Percentiles rank a stretch among this genome's conserved stretches.
phyloP scores from a whole-genome alignment of 1,140 invertebrate species.

The Thaumatotibia leucotreta region DNA sequence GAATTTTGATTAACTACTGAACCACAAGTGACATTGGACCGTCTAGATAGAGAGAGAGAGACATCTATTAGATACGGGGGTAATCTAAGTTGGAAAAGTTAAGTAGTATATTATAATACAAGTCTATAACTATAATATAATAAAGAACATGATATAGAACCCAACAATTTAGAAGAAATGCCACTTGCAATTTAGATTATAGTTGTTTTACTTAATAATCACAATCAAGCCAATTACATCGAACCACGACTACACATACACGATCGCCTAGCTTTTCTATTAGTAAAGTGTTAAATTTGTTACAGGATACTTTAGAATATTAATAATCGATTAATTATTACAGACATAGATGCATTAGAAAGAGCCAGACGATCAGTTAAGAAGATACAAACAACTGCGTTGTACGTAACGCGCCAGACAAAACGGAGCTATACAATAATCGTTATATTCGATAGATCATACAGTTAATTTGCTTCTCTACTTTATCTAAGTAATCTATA shows the following conservation, averaged over 20 bases:
- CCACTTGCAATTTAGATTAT: constrained; percentile 9
- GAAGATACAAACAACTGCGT: constrained; percentile 47
- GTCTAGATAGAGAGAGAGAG: background rate
- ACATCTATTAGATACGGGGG: background rate
- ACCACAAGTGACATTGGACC: constrained; percentile 9
- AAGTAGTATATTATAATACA: background rate
- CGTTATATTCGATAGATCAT: background rate
- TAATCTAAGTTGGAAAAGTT: background rate
- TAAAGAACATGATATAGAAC: background rate
- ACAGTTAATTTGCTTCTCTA: background rate
- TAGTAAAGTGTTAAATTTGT: background rate
- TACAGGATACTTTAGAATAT: constrained; percentile 1
- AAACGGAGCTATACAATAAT: constrained; percentile 21
- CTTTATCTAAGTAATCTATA: background rate
- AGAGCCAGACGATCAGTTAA: constrained; percentile 29
- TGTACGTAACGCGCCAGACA: constrained; percentile 44
- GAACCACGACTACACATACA: constrained; percentile 11
- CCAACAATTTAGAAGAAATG: background rate
- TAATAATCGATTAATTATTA: background rate
- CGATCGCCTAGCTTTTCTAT: constrained; percentile 7
- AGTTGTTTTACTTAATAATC: background rate
- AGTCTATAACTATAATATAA: background rate
- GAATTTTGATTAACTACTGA: constrained; percentile 8
- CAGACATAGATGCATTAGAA: constrained; percentile 16
- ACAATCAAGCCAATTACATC: constrained; percentile 1